A percentile compares a stretch with the other conserved stretches of the same genome.
Evolutionary conservation across 2,797 vertebrate genomes (phyloP).

Genomic region (Sebastes dallii): DNA sequence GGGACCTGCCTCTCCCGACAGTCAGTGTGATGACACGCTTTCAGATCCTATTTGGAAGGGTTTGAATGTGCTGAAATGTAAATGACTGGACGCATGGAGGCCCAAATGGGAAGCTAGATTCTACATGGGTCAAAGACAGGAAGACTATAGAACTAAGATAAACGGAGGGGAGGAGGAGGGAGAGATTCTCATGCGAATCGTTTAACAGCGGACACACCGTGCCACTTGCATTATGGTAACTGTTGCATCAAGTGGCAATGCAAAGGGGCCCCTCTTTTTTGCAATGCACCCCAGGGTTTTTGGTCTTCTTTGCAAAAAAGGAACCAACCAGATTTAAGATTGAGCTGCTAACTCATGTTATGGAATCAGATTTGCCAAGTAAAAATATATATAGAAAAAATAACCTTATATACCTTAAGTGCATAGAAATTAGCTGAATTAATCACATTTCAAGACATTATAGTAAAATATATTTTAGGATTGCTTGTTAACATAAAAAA

Average conservation of each 20-base stretch:
- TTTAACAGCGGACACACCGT: conserved; percentile 81
- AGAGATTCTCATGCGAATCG: conserved; percentile 78
- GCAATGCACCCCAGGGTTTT: conserved; percentile 58
- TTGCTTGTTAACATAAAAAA: neutral
- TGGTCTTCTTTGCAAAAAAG: conserved; percentile 52
- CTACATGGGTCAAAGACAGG: conserved; percentile 81
- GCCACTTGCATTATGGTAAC: conserved; percentile 84
- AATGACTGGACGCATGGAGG: conserved; percentile 75
- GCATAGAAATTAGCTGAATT: neutral
- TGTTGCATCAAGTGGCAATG: conserved; percentile 77
- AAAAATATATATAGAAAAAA: neutral
- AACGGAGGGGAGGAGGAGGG: conserved; percentile 57
- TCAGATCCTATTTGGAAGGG: conserved; percentile 74
- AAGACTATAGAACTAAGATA: conserved; percentile 77
- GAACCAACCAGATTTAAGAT: conserved; percentile 46
- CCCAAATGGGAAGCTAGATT: conserved; percentile 81
- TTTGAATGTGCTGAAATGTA: conserved; percentile 74
- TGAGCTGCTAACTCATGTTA: conserved; percentile 65
- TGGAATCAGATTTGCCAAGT: conserved; percentile 49
- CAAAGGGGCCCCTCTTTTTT: conserved; percentile 66
- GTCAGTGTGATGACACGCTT: conserved; percentile 74
- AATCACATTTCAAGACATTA: neutral
- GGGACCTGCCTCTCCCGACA: conserved; percentile 61
- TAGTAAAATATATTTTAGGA: neutral
- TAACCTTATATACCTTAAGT: neutral